Evolutionary conservation across 2,797 vertebrate genomes (phyloP).

Genomic region (Acanthurus tractus): DNA sequence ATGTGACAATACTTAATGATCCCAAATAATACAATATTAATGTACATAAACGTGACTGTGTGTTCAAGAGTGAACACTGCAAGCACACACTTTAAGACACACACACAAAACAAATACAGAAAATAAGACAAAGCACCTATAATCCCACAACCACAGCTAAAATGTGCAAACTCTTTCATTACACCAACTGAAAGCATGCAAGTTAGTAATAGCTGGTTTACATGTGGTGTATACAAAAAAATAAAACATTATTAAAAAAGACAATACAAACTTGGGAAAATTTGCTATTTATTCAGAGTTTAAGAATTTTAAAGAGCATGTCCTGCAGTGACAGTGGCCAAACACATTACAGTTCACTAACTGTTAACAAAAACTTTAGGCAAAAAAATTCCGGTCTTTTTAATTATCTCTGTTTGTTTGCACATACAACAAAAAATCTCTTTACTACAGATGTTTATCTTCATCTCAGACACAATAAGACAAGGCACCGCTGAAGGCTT

Average conservation of each 20-base stretch:
- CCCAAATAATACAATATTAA: constrained; percentile 26
- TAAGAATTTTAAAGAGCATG: constrained; percentile 41
- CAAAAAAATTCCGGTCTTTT: constrained; percentile 4
- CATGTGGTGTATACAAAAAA: constrained; percentile 6
- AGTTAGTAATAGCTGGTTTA: constrained; percentile 23
- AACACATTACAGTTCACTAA: background rate
- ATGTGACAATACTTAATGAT: constrained; percentile 46
- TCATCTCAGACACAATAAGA: constrained; percentile 72
- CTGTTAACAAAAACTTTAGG: background rate
- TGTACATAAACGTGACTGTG: constrained; percentile 18
- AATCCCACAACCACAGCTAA: constrained; percentile 41
- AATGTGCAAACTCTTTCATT: constrained; percentile 7
- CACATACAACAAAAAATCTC: constrained; percentile 25
- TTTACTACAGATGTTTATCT: constrained; percentile 70
- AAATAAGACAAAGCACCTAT: constrained; percentile 32
- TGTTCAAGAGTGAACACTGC: constrained; percentile 23
- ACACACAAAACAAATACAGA: constrained; percentile 22
- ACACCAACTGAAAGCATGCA: constrained; percentile 19
- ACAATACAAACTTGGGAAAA: background rate
- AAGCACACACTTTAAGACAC: constrained; percentile 36
- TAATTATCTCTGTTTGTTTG: background rate
- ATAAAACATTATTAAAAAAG: background rate
- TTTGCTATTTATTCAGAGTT: no score
- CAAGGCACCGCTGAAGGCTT: constrained; percentile 65
- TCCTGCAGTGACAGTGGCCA: constrained; percentile 50